Evolutionary conservation across 1,140 invertebrate species (phyloP).

Genomic region (Caenorhabditis latens): DNA sequence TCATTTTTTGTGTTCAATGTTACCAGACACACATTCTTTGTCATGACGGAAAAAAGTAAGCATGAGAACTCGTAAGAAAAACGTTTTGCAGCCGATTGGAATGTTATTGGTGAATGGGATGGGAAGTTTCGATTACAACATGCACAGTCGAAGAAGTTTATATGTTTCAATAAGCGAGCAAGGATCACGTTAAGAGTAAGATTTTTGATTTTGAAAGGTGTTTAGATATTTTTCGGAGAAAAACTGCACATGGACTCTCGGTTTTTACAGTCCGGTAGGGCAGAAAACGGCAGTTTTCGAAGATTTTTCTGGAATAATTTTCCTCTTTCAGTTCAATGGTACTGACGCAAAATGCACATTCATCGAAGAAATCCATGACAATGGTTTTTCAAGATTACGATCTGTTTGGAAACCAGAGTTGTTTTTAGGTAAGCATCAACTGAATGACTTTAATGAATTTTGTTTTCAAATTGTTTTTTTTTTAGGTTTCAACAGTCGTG

Average conservation of each 20-base stretch:
- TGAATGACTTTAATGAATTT: not conserved
- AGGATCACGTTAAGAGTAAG: constrained; percentile 27
- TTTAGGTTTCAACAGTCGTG: constrained; percentile 29
- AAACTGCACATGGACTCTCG: not conserved
- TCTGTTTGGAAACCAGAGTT: constrained; percentile 10
- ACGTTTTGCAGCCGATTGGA: constrained; percentile 33
- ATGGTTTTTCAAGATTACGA: constrained; percentile 25
- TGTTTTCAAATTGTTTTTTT: not conserved
- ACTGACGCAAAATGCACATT: constrained; percentile 24
- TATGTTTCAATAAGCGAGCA: constrained; percentile 36
- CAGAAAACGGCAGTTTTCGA: no score
- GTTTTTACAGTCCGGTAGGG: no score
- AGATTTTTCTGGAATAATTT: no score
- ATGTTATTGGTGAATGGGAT: constrained; percentile 35
- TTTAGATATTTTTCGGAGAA: no score
- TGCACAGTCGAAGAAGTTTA: constrained; percentile 23
- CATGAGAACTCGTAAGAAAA: no score
- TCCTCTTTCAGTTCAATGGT: not conserved
- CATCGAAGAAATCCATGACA: constrained; percentile 12
- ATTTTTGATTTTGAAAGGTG: no score
- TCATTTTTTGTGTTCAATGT: not conserved
- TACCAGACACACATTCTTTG: no score
- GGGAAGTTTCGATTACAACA: constrained; percentile 45
- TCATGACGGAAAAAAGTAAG: no score
- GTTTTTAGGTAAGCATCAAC: not conserved